Evolutionary conservation across 2,797 vertebrate genomes (phyloP), one percentile per base, ranked within the genome.

Genomic region (Sorex maritimensis): DNA sequence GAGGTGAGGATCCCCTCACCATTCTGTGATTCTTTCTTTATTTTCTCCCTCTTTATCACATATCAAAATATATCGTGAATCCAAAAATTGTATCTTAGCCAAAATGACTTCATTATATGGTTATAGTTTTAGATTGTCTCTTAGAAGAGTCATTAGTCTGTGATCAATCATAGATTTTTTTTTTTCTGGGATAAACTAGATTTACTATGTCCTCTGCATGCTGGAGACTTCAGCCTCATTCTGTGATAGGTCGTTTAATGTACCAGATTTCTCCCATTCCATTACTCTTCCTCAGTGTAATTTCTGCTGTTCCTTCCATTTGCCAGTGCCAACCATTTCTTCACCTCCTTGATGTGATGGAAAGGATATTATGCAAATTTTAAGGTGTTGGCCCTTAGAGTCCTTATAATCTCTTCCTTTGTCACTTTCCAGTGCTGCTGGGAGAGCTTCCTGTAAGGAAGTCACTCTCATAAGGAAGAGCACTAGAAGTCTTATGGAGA

Each of bases 21-120:
- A 5, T 84, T 96, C n/a, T 86, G 73, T 85, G 69, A 83, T 6
- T 83, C 28, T 69, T 86, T 95, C 58, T 91, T 88, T 30, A 46
- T 30, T 5, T 72, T 86, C 67, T 41, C 34, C 13, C 14, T 30
- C 78, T 85, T 41, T 74, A 15, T 85, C 28, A 0, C 92, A 68
- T 67, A 67, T 28, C 65, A 67, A 67, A 26, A 67, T 14, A 75
- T 79, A 23, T 81, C 2, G 55, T 68, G 8, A 52, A 38, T 63
- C 44, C 17, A 90, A 92, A 63, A 81, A 52, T 67, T 6, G 8
- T 81, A 73, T 75, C 49, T 81, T 68, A 77, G 15, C 26, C 28
- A 55, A 85, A 65, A 17, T 80, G 85, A 78, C 86, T 83, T 81
- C 46, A 68, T 3, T 84, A 24, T 38, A 28, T 82, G 24, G 26